A percentile compares a stretch with the other conserved stretches of the same genome.
These are phyloP conservation scores for Periophthalmus magnuspinnatus DNA, from an alignment of 2,797 vertebrate genomes.

Conservation along the genomic window DNA sequence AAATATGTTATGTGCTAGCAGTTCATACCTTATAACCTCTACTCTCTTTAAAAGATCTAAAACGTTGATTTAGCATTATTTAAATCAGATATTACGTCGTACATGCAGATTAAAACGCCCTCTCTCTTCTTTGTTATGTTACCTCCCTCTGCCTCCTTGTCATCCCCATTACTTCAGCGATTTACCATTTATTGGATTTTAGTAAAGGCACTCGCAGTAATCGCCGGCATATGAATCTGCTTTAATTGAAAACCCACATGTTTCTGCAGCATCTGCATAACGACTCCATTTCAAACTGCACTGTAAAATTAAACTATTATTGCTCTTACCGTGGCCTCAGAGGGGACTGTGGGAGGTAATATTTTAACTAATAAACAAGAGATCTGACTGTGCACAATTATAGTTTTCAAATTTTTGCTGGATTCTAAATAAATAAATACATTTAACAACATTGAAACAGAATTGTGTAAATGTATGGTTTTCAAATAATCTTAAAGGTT, in stretches of 20 bases:
- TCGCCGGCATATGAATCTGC: constrained; percentile 40
- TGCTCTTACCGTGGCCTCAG: too few species aligned
- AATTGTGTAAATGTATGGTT: too few species aligned
- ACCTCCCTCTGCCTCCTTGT: too few species aligned
- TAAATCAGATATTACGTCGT: too few species aligned
- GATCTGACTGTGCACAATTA: background rate
- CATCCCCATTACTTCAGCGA: constrained; percentile 54
- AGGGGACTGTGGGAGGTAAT: background rate
- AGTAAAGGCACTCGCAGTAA: constrained; percentile 44
- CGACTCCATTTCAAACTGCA: background rate
- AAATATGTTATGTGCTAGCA: too few species aligned
- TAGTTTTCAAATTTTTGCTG: too few species aligned
- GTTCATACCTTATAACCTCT: too few species aligned
- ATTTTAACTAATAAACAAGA: background rate
- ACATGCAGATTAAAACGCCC: background rate
- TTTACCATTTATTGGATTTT: constrained; percentile 55
- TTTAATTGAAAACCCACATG: constrained; percentile 11
- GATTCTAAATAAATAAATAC: too few species aligned
- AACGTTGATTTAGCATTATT: too few species aligned
- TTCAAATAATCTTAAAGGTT: too few species aligned
- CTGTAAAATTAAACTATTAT: background rate
- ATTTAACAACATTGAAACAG: too few species aligned
- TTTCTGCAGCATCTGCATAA: background rate
- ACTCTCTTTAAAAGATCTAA: too few species aligned
- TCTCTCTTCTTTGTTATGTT: constrained; percentile 44